phyloP scores from a whole-genome alignment of 1,140 invertebrate species.

The Temnothorax longispinosus region DNA sequence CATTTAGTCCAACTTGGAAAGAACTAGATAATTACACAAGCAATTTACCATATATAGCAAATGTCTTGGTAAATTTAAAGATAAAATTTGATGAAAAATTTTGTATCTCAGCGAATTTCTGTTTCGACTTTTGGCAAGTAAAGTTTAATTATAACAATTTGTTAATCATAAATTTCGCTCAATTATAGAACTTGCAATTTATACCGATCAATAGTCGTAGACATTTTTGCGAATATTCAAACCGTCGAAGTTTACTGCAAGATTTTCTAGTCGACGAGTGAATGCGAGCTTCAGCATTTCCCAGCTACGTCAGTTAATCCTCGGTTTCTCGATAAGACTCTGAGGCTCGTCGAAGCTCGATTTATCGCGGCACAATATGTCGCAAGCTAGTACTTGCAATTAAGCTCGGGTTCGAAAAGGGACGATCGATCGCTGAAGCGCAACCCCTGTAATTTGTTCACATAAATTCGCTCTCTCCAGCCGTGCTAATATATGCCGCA shows the following conservation, averaged over 20 bases:
- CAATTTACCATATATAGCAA: too few species aligned
- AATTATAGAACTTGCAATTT: not conserved
- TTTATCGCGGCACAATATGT: constrained; percentile 72
- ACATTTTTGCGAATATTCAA: not conserved
- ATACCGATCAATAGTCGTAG: not conserved
- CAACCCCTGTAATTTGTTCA: constrained; percentile 70
- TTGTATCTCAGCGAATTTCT: not conserved
- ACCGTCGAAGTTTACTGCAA: not conserved
- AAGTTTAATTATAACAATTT: not conserved
- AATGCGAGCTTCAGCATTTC: constrained; percentile 53
- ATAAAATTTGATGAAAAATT: not conserved
- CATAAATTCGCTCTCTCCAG: constrained; percentile 57
- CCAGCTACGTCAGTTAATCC: constrained; percentile 65
- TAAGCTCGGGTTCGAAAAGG: constrained; percentile 48
- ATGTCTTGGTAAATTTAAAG: too few species aligned
- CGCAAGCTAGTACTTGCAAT: constrained; percentile 67
- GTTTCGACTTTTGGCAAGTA: not conserved
- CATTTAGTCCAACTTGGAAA: too few species aligned
- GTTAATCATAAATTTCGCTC: not conserved
- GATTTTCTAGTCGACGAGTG: constrained; percentile 47
- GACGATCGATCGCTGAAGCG: constrained; percentile 65
- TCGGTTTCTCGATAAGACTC: constrained; percentile 60
- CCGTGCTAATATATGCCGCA: constrained; percentile 16
- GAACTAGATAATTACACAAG: too few species aligned
- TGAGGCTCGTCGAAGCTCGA: constrained; percentile 66